Evolutionary conservation across 1,140 invertebrate species (phyloP).

Genomic region (Drosophila willistoni): DNA sequence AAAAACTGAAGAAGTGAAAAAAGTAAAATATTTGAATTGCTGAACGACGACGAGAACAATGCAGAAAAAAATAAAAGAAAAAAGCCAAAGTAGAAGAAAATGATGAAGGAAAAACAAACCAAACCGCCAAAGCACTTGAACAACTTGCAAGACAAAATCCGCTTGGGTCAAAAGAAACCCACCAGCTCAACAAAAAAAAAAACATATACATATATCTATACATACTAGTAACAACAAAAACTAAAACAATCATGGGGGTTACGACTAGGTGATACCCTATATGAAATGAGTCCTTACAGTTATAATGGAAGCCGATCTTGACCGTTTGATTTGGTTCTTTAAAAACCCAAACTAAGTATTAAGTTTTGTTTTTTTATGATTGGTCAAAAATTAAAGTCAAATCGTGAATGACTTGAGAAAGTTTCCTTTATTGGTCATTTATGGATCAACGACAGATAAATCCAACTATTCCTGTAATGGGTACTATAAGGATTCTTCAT

Average conservation of each 20-base stretch:
- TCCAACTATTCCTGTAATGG: neutral
- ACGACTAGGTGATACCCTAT: neutral
- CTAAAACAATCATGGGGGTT: too few relatives aligned
- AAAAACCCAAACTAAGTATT: too few relatives aligned
- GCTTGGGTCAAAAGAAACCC: slow-evolving; percentile 40
- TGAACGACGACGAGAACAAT: slow-evolving; percentile 44
- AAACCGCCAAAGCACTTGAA: slow-evolving; percentile 69
- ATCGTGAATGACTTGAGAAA: too few relatives aligned
- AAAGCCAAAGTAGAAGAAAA: slow-evolving; percentile 36
- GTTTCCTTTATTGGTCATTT: slow-evolving; percentile 26
- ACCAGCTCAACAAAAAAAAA: neutral
- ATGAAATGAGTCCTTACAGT: slow-evolving; percentile 13
- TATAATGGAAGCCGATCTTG: too few relatives aligned
- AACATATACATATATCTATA: too few relatives aligned
- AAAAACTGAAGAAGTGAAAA: slow-evolving; percentile 28
- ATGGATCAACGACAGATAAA: neutral
- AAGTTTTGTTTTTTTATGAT: too few relatives aligned
- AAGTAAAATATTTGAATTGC: slow-evolving; percentile 78
- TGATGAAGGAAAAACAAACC: slow-evolving; percentile 35
- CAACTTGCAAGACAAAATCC: slow-evolving; percentile 69
- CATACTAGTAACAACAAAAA: neutral
- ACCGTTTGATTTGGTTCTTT: too few relatives aligned
- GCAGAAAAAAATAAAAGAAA: slow-evolving; percentile 56
- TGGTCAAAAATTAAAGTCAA: too few relatives aligned
- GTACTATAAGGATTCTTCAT: neutral